Base-by-base conservation (phyloP, 1,140 invertebrate species). In the Drosophila guanche region DNA sequence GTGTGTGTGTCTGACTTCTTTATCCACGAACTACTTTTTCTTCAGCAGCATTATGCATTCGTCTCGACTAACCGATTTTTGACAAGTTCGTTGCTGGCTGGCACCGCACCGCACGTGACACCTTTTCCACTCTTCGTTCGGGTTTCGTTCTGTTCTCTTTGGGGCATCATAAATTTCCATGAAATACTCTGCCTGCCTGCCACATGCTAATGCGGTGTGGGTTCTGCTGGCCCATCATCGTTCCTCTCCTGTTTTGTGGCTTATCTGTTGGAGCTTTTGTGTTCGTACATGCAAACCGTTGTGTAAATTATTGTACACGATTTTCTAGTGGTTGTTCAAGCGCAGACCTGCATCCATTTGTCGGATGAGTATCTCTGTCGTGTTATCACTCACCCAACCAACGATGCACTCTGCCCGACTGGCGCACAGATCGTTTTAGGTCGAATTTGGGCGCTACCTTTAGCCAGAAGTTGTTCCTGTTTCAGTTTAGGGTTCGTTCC, bases 81-180 rank as follows among this genome's bases (percentile, higher is more conserved):
- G 77, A 85, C 81, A 84, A 86, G 58, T 77, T 68, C 52, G 54
- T 60, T 37, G 46, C 45, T 66, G 68, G 56, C 41, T 51, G 46
- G 25, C 43, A 61, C 46, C 72, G 25, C 43, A 61, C 46, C 72
- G 83, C 83, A 88, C 83, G 83, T 88, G 83, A 88, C 83, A 88
- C 83, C 75, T 88, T 88, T 58, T 66, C 37, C 25, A 25, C 41
- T 61, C 41, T 46, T 6, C 16, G 16, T 1, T 20, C 16, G 16
- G 16, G 16, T 1, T 20, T 1, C 16, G 61, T 61, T 54, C 58
- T 79, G 56, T 71, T 67, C 50, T 51, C 61, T 71, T 40, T 42
- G 7, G 41, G 42, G 62, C 62, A 41, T 72, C 78, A 89, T 88
- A 88, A 88, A 89, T 88, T 88, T 83, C 83, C 81, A 76, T 79